Base-by-base conservation (phyloP, 1,140 invertebrate species). In the Mesaphorura yosii region DNA sequence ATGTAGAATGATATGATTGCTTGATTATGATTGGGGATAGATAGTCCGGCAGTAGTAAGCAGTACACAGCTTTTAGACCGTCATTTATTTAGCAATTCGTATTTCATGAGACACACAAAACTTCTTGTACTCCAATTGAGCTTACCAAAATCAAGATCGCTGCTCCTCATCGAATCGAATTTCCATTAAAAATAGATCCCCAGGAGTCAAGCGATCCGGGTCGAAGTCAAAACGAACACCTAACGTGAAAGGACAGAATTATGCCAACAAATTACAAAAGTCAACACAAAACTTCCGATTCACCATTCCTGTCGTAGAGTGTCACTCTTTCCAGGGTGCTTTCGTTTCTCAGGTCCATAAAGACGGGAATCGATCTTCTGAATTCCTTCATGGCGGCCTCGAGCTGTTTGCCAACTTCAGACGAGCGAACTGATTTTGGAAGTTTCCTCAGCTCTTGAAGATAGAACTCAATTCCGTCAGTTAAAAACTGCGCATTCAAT, bases 181-280 rank as follows among this genome's bases (percentile, higher is more conserved):
- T 64, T 93, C 82, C 87, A 94, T 91, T 1, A 80, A 75, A 70
- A 94, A 94, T 77, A 94, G 83, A 64, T 90, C 88, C 53, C 86
- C 82, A 49, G 93, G 70, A 0, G 87, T 93, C 64, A 92, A 92
- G 50, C 80, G 76, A 3, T 87, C 80, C 1, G 86, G 79, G 2
- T 82, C 75, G 80, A 92, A 90, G 65, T 92, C 86, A 65, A 93
- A 92, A 54, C 76, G 51, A 7, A 60, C 54, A 1, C 54, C 50
- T 56, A 22, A 31, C 3, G 25, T 20, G 3, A 19, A 29, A 38
- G 15, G 40, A 1, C 23, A 3, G 1, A 51, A 51, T 26, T 3
- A 51, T 27, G 15, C 12, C 3, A 44, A 51, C 12, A 17, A 44
- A 15, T 37, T 17, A 23, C 2, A 44, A 7, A 49, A 19, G 28